Evolutionary conservation across 1,140 invertebrate species (phyloP), one percentile per base, ranked within the genome.

Genomic region (Phenacoccus solenopsis): DNA sequence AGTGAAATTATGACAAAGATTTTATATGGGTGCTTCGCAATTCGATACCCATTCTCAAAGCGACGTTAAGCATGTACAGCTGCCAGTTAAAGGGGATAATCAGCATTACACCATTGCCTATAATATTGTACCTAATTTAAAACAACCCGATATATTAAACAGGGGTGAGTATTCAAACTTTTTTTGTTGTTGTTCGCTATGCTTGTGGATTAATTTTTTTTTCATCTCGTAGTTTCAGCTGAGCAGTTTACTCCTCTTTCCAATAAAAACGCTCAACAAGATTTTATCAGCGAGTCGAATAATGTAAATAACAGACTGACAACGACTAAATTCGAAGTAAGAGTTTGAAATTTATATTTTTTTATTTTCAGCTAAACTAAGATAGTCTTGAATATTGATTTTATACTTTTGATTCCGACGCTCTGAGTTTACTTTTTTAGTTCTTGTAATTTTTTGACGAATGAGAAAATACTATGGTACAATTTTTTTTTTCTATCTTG

Each of bases 131-230:
- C 79, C 82, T 71, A 80, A 80, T 24, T 73, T 71, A 28, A 82
- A 82, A 74, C 81, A 83, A 69, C 82, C 82, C 0, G 82, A 83
- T 72, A 83, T 83, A 69, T 80, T 83, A 70, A 81, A 81, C 74
- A 80, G 81, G 80, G 81, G 82, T 82, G 76, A 70, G 71, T 73
- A 67, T n/a, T 72, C 56, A 32, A 32, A 13, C n/a, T n/a, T n/a
- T n/a, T n/a, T n/a, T n/a, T n/a, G n/a, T n/a, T n/a, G n/a, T n/a
- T n/a, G n/a, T n/a, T n/a, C n/a, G n/a, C n/a, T n/a, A n/a, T n/a
- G n/a, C n/a, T n/a, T n/a, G n/a, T n/a, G n/a, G n/a, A n/a, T n/a
- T n/a, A n/a, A n/a, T n/a, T n/a, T n/a, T n/a, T n/a, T n/a, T 32
- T 32, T 32, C 30, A 7, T 32, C 5, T 32, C 30, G 30, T 49